Base-by-base conservation (phyloP, 2,797 vertebrate genomes). In the Chelon auratus region DNA sequence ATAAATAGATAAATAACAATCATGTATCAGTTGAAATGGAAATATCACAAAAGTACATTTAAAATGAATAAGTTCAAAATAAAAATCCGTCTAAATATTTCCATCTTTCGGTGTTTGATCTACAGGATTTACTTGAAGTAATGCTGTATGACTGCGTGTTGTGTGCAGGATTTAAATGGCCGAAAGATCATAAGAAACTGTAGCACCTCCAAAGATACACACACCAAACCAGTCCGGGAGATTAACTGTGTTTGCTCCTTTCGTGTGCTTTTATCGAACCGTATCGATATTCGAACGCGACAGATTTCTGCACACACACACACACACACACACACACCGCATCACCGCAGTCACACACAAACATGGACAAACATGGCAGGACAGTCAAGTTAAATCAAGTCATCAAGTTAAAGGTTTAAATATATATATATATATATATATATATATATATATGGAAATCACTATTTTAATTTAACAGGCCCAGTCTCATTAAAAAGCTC, bases 201-300 rank as follows among this genome's bases (percentile, higher is more conserved):
- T 1, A 57, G 80, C 76, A 54, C 81, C 81, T 89, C 75, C 75
- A 87, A 78, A 92, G 81, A 88, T 47, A 87, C 78, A 93, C 90
- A 93, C 80, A 88, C 85, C 89, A 85, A 92, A 93, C 93, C 91
- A 87, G 91, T 92, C 83, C 40, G 18, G 62, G 62, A 72, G 71
- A 78, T 67, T 56, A 58, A n/a, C 30, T 2, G 12, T 85, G 84
- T 87, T 87, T 74, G 87, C 80, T 68, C 65, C 64, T 43, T 47
- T 30, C 15, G 36, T 81, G 80, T 81, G 69, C 77, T 50, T 77
- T 76, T 62, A 75, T 72, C 54, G 20, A 60, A 58, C 47, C 40
- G 12, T 20, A 24, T 47, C 17, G 2, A 53, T 63, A 55, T 55
- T 71, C 42, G 51, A 15, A 36, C 18, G 15, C 3, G 68, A 64